Conservation (phyloP, 30 jellyfish, hydroid and myxozoan species). For the Mastigias papua region DNA sequence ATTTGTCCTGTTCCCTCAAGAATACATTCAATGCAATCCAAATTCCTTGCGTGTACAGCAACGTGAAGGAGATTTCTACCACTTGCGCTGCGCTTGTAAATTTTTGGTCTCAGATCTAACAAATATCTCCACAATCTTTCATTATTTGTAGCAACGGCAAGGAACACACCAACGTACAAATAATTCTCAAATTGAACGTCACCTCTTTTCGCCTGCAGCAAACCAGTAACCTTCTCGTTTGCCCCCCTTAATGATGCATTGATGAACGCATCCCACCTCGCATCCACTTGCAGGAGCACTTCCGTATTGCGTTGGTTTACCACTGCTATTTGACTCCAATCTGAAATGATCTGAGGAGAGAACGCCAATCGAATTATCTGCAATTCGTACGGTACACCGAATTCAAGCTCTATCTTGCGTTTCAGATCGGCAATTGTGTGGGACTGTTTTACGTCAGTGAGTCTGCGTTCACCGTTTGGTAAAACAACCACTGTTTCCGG, state of each 20-base stretch:
- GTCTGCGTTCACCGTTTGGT: constrained; percentile 60
- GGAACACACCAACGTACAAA: constrained; percentile 38
- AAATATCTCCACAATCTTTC: neutral
- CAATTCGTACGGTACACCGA: constrained; percentile 61
- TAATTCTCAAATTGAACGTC: constrained; percentile 9
- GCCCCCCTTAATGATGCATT: constrained; percentile 44
- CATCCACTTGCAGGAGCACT: constrained; percentile 44
- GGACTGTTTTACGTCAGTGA: constrained; percentile 1
- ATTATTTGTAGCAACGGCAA: constrained; percentile 24
- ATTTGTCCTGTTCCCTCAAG: neutral
- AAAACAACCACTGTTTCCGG: constrained; percentile 23
- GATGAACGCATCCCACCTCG: constrained; percentile 41
- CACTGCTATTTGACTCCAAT: constrained; percentile 52
- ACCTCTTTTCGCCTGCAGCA: constrained; percentile 7
- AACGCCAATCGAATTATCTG: constrained; percentile 36
- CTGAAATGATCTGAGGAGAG: constrained; percentile 19
- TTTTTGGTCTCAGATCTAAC: neutral
- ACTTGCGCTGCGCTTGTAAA: constrained; percentile 53
- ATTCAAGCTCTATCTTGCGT: constrained; percentile 35
- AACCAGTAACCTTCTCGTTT: constrained; percentile 12
- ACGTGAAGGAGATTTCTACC: constrained; percentile 48
- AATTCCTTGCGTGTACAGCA: constrained; percentile 28
- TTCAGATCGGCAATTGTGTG: constrained; percentile 40
- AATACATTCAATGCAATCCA: constrained; percentile 10
- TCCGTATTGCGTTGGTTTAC: constrained; percentile 33